Percentiles rank a stretch among this genome's conserved stretches.
Conservation (phyloP, 64 coral and sea anemone genomes). For the Pocillopora verrucosa region DNA sequence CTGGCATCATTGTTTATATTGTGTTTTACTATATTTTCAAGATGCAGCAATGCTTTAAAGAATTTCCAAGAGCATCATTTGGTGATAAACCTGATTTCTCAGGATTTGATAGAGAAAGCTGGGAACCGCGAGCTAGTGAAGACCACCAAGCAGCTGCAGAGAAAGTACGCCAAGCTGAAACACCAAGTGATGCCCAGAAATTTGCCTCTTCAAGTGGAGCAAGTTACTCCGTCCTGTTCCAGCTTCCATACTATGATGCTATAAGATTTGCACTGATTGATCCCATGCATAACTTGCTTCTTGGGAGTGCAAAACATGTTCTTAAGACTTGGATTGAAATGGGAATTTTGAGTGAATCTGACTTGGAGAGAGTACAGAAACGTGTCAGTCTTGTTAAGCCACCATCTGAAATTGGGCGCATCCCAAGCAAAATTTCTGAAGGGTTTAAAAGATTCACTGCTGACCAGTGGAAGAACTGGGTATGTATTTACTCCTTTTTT, state of each 20-base stretch:
- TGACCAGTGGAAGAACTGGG: neutral
- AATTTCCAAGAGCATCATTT: constrained; percentile 49
- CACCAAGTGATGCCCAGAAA: constrained; percentile 24
- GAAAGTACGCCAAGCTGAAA: constrained; percentile 24
- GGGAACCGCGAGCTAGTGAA: constrained; percentile 29
- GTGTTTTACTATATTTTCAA: constrained; percentile 2
- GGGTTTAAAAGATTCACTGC: constrained; percentile 6
- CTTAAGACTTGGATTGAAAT: constrained; percentile 52
- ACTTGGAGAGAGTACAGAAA: constrained; percentile 11
- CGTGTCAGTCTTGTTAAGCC: neutral
- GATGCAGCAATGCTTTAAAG: constrained; percentile 61
- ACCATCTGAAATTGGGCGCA: no score
- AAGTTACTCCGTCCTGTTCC: no score
- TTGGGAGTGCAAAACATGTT: constrained; percentile 23
- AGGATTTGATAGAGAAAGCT: constrained; percentile 61
- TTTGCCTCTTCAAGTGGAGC: no score
- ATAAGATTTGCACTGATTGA: no score
- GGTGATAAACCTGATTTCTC: constrained; percentile 63
- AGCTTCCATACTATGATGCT: no score
- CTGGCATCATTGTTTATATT: no score
- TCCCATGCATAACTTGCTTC: no score
- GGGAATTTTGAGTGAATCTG: constrained; percentile 14
- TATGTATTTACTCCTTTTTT: no score
- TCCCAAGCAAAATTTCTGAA: no score
- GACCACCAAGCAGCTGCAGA: constrained; percentile 43